Conservation (phyloP, 2,797 vertebrate species). For the Trachurus trachurus region DNA sequence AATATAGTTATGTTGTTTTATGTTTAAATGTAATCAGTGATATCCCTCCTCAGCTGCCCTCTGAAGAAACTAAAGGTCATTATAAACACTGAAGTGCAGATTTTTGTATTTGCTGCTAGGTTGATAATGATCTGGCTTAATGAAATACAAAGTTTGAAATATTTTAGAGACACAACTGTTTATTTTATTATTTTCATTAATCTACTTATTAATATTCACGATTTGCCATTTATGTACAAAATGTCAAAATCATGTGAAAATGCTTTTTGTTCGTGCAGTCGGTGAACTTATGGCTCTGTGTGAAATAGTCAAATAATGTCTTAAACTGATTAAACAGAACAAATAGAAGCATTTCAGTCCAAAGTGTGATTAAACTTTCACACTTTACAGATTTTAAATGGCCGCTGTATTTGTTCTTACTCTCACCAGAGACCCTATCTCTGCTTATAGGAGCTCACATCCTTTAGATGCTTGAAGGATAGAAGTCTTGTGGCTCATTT, state of each 20-base stretch:
- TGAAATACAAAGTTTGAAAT: background rate
- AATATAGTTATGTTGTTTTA: background rate
- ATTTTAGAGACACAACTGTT: too few species aligned
- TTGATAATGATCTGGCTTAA: background rate
- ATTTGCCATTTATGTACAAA: too few species aligned
- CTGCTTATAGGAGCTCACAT: background rate
- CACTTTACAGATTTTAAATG: background rate
- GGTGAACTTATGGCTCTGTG: background rate
- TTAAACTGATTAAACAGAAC: background rate
- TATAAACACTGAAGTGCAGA: background rate
- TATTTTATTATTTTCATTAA: too few species aligned
- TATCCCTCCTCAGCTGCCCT: background rate
- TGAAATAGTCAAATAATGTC: background rate
- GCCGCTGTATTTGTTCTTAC: too few species aligned
- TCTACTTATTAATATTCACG: too few species aligned
- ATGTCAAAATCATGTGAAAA: too few species aligned
- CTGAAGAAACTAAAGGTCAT: background rate
- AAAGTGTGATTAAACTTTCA: background rate
- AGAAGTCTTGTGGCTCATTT: background rate
- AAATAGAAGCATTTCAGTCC: background rate
- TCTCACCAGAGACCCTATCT: too few species aligned
- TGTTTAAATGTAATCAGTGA: background rate
- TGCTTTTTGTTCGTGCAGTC: too few species aligned
- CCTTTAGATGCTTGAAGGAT: background rate
- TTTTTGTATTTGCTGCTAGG: background rate